phyloP scores from a whole-genome alignment of 2,797 vertebrate species.

The Euphonia xanthogaster region DNA sequence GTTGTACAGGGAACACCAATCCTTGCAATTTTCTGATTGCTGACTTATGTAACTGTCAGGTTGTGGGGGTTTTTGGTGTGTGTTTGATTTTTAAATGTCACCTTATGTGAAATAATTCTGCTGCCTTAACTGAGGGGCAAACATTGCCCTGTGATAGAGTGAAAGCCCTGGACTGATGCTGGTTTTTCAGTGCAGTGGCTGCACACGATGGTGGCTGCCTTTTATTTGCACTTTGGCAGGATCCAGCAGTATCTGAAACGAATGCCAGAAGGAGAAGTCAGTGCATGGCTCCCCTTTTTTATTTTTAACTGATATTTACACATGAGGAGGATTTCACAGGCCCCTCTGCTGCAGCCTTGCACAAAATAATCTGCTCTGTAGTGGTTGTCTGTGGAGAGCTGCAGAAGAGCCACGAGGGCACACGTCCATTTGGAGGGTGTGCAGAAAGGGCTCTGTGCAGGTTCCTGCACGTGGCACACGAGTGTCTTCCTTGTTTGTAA shows the following conservation, averaged over 20 bases:
- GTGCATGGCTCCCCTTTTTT: background rate
- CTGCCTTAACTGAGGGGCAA: background rate
- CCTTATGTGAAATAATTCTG: background rate
- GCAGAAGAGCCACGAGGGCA: background rate
- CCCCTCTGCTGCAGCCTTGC: background rate
- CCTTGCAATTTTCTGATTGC: background rate
- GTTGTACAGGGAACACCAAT: background rate
- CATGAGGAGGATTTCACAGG: background rate
- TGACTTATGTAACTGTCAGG: background rate
- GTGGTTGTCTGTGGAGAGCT: background rate
- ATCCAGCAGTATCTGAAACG: constrained; percentile 5
- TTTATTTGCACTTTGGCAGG: constrained; percentile 3
- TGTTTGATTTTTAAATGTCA: background rate
- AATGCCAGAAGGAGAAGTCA: background rate
- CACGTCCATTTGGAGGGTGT: background rate
- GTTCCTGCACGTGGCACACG: background rate
- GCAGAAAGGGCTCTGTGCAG: background rate
- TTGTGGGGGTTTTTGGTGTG: background rate
- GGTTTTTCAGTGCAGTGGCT: constrained; percentile 3
- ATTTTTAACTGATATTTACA: constrained; percentile 27
- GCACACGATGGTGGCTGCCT: background rate
- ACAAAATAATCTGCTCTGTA: background rate
- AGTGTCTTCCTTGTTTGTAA: background rate
- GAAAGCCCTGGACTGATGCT: background rate
- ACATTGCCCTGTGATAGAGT: background rate